Base-by-base conservation (phyloP, 2,888 invertebrate genomes). In the Kryphioiulus occultus region DNA sequence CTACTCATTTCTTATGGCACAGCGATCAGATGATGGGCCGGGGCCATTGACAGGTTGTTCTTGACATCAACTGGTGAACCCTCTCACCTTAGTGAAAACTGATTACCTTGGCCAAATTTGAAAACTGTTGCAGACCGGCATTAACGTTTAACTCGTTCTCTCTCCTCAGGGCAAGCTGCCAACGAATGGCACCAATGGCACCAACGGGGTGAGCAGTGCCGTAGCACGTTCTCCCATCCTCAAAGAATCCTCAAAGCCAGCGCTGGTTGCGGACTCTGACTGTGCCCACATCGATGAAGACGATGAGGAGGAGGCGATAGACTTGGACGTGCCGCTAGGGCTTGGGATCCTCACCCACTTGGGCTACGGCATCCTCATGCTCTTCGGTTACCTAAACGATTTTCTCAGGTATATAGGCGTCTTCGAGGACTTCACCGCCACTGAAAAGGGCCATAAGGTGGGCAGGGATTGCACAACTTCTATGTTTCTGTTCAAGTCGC, bases 371-470 rank as follows among this genome's bases (percentile, higher is more conserved):
- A 93, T 99, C 89, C 95, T 99, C 87, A 96, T 98, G 94, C 94
- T 99, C 90, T 94, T 99, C 90, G 99, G 99, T 88, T 97, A 97
- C 92, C 93, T 99, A 90, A 97, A 98, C 92, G 97, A 98, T 92
- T 93, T 98, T 90, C 93, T 99, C 22, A 32, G 88, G 42, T 53
- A 86, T 15, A 84, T 88, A 26, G 85, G 84, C 15, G 35, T 88
- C 10, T 42, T 86, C 30, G 59, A 68, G 44, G 42, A 7, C 15
- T 44, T 32, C 35, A 15, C 59, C 35, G 26, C 86, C 3, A 53
- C 19, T 3, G 88, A 88, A 42, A 88, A 78, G 84, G 86, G 86
- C n/a, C 87, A 85, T n/a, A 44, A 87, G 85, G 87, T 87, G 22
- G 47, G 83, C 4, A 22, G 32, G 44, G 12, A 44, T 44, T 35